Evolutionary conservation across 2,797 vertebrate genomes (phyloP).

Genomic region (Darevskia mixta): DNA sequence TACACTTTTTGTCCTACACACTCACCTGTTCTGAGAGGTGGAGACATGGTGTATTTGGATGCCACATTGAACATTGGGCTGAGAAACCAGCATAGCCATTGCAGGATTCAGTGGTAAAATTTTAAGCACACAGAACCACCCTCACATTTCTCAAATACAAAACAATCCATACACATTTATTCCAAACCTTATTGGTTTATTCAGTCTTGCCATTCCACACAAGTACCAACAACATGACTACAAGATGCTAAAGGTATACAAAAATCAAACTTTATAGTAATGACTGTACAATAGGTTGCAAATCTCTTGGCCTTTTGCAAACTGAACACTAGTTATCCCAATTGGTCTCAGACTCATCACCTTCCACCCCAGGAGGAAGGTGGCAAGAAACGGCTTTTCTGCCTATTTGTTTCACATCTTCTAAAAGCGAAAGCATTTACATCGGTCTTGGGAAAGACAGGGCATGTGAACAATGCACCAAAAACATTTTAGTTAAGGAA

Average conservation of each 20-base stretch:
- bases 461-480: neutral
- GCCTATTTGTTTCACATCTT: neutral
- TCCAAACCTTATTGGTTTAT: constrained; percentile 74
- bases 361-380: neutral
- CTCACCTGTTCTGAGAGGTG: too few relatives aligned
- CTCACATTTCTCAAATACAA: neutral
- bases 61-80: too few relatives aligned
- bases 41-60: too few relatives aligned
- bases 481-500: neutral
- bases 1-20: too few relatives aligned
- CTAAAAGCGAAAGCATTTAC: constrained; percentile 21
- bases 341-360: neutral
- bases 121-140: neutral
- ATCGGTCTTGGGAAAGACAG: accelerated
- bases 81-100: neutral
- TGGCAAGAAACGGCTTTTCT: neutral
- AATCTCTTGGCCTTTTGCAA: neutral
- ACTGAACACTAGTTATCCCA: neutral
- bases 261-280: constrained; percentile 66
- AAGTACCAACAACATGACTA: constrained; percentile 74
- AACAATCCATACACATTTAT: neutral
- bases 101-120: neutral
- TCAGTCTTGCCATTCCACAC: constrained; percentile 68
- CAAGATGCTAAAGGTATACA: constrained; percentile 73
- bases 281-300: constrained; percentile 75